phyloP scores from a whole-genome alignment of 2,797 vertebrate species.

The Macropodus opercularis region DNA sequence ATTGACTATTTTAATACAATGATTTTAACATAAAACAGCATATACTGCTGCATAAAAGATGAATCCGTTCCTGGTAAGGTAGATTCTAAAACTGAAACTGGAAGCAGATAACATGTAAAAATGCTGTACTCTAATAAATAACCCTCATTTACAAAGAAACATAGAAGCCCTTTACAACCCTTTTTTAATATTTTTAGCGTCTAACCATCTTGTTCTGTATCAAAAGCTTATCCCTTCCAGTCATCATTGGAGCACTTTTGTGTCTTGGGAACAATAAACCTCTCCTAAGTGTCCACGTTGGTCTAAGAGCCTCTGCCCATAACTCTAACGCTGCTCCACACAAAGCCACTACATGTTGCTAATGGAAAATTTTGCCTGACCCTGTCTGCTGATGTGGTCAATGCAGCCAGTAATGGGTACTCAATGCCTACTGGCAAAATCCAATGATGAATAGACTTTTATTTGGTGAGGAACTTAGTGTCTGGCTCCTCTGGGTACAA shows the following conservation, averaged over 20 bases:
- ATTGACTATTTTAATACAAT: no score
- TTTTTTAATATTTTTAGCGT: constrained; percentile 24
- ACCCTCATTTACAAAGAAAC: constrained; percentile 5
- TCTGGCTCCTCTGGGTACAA: constrained; percentile 48
- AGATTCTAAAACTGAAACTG: no score
- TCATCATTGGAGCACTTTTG: constrained; percentile 48
- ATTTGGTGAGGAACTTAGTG: constrained; percentile 62
- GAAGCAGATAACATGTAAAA: no score
- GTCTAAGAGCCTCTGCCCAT: constrained; percentile 61
- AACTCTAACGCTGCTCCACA: constrained; percentile 48
- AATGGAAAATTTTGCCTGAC: constrained; percentile 80
- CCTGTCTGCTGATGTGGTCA: constrained; percentile 64
- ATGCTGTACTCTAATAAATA: constrained; percentile 24
- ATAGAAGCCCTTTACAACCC: constrained; percentile 16
- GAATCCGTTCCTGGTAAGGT: no score
- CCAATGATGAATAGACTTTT: constrained; percentile 70
- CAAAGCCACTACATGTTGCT: constrained; percentile 58
- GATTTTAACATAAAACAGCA: no score
- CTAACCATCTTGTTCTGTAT: constrained; percentile 29
- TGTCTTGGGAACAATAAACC: constrained; percentile 62
- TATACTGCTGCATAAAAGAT: no score
- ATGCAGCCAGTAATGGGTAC: constrained; percentile 74
- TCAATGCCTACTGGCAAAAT: constrained; percentile 70
- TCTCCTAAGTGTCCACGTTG: constrained; percentile 31
- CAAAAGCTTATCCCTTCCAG: constrained; percentile 32